phyloP scores from a whole-genome alignment of 2,113 vertebrate species.

The Pungitius pungitius region DNA sequence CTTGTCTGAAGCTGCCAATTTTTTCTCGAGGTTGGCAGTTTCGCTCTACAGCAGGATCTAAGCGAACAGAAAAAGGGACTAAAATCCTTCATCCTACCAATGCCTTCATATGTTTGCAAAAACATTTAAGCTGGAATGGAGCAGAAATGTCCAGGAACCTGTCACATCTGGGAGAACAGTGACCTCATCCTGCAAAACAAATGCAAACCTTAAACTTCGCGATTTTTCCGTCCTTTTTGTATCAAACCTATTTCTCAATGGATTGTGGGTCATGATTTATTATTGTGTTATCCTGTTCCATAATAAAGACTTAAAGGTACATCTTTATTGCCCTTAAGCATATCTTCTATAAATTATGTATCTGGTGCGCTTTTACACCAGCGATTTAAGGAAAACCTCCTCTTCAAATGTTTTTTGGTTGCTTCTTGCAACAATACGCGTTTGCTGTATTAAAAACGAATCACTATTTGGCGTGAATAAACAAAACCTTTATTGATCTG shows the following conservation, averaged over 20 bases:
- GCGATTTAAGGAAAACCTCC: background rate
- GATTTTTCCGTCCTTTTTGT: background rate
- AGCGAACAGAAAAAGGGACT: slow-evolving; percentile 30
- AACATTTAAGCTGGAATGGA: background rate
- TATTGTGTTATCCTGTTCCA: background rate
- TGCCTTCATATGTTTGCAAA: slow-evolving; percentile 16
- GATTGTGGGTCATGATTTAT: background rate
- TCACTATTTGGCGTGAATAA: background rate
- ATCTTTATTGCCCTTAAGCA: background rate
- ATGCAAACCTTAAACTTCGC: slow-evolving; percentile 1
- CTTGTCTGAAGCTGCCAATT: slow-evolving; percentile 9
- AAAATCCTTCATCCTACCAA: slow-evolving; percentile 21
- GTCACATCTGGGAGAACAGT: background rate
- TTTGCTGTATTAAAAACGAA: too few relatives aligned
- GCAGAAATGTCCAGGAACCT: background rate
- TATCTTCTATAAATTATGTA: background rate
- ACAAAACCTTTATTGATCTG: background rate
- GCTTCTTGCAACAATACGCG: background rate
- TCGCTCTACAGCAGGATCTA: slow-evolving; percentile 1
- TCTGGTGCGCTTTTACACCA: background rate
- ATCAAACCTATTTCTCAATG: background rate
- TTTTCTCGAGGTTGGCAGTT: slow-evolving; percentile 9
- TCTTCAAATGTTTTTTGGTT: background rate
- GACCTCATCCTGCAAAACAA: background rate
- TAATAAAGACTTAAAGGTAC: background rate